Base-by-base conservation (phyloP, 2,113 vertebrate species). In the Gallinago undulata region DNA sequence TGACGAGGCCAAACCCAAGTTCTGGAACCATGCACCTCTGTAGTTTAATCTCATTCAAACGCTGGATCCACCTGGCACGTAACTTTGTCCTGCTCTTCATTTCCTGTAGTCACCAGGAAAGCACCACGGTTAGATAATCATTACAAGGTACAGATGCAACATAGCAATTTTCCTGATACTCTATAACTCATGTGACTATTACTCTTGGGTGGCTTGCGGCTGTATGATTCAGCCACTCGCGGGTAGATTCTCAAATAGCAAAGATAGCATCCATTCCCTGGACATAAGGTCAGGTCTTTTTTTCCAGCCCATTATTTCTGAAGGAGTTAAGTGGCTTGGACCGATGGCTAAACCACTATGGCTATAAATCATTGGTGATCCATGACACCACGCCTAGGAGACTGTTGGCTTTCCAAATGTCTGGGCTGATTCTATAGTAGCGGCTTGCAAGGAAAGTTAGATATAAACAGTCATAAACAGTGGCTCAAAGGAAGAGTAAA, bases 211-310 rank as follows among this genome's bases (percentile, higher is more conserved):
- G 6, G 82, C 73, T 60, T 3, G n/a, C 25, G 87, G 92, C 77
- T 12, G 33, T 5, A 6, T 96, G 96, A 96, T 30, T 96, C 93
- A 96, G 78, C 53, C 35, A 27, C 77, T 81, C 68, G 2, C 4
- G n/a, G 83, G 25, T 6, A 19, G 51, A 14, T 47, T 53, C 91
- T 55, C 53, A 30, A 89, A 95, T 93, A 90, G 84, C 89, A 90
- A 8, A 85, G 37, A 97, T 97, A 66, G 43, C 95, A 78, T 22
- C 83, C 94, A 90, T 97, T 96, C 94, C 87, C 83, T 18, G 28
- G 10, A 10, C 7, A 19, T 81, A 72, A 93, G 25, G 31, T 93
- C 93, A 94, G 69, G 43, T 24, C 69, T 41, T 43, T 37, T 91
- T 67, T 62, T 41, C 84, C 64, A 80, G 50, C 51, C 60, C 33